A percentile compares a stretch with the other conserved stretches of the same genome.
phyloP scores from a whole-genome alignment of 2,113 vertebrate species.

The Cryptotis parvus region DNA sequence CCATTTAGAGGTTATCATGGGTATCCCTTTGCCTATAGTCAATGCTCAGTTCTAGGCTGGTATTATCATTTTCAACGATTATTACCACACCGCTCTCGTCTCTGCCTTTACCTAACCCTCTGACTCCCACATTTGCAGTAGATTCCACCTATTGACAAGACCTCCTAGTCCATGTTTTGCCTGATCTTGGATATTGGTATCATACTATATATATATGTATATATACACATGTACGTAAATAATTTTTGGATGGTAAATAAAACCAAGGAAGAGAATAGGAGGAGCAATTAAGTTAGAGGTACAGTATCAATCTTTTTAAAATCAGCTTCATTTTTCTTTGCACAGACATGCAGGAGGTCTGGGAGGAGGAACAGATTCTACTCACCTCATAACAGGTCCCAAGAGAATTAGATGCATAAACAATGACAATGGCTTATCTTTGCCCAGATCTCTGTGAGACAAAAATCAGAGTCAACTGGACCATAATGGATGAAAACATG shows the following conservation, averaged over 20 bases:
- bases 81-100: too few relatives aligned
- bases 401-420: constrained; percentile 96
- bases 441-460: constrained; percentile 96
- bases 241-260: background rate
- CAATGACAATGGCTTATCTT: constrained; percentile 94
- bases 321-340: constrained; percentile 48
- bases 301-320: constrained; percentile 33
- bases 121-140: too few relatives aligned
- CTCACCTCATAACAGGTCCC: constrained; percentile 95
- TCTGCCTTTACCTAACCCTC: too few relatives aligned
- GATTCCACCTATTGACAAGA: too few relatives aligned
- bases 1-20: too few relatives aligned
- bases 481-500: constrained; percentile 95
- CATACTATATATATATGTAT: too few relatives aligned
- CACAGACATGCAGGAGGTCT: background rate
- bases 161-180: too few relatives aligned
- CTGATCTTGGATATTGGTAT: too few relatives aligned
- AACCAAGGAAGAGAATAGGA: constrained; percentile 22
- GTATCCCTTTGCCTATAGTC: too few relatives aligned
- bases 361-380: constrained; percentile 6
- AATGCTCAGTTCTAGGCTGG: too few relatives aligned
- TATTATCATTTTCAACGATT: too few relatives aligned
- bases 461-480: constrained; percentile 95
- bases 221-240: too few relatives aligned
- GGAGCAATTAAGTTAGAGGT: constrained; percentile 20